Conservation (phyloP, 2,888 invertebrate genomes). For the Thereva nobilitata region DNA sequence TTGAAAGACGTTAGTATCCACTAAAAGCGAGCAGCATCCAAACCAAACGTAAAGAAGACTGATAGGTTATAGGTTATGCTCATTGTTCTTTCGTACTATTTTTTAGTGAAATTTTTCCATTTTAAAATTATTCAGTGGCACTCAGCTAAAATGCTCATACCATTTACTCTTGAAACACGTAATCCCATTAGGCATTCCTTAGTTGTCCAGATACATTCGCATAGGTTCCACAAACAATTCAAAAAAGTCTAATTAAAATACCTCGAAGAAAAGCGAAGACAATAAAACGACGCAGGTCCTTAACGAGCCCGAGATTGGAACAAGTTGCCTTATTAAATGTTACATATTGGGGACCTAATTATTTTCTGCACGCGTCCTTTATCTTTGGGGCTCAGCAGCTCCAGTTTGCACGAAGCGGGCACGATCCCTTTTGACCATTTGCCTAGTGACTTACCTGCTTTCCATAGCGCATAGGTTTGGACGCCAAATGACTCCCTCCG, state of each 20-base stretch:
- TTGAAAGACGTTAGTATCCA: too few species aligned
- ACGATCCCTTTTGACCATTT: conserved; percentile 23
- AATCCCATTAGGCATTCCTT: too few species aligned
- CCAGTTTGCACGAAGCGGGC: conserved; percentile 2
- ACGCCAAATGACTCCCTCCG: background rate
- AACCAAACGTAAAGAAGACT: too few species aligned
- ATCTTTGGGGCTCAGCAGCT: conserved; percentile 14
- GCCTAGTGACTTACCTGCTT: conserved; percentile 14
- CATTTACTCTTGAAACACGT: too few species aligned
- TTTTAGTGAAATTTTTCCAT: too few species aligned
- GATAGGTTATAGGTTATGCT: too few species aligned
- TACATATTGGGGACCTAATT: conserved; percentile 34
- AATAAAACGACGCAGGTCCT: conserved; percentile 16
- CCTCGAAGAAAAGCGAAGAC: conserved; percentile 13
- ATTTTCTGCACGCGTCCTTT: conserved; percentile 35
- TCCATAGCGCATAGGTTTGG: background rate
- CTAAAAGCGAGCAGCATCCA: too few species aligned
- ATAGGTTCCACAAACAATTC: conserved; percentile 5
- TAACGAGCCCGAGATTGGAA: conserved; percentile 27
- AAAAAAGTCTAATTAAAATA: conserved; percentile 32
- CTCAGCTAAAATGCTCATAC: too few species aligned
- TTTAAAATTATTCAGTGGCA: too few species aligned
- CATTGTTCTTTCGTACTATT: too few species aligned
- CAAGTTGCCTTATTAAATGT: conserved; percentile 34
- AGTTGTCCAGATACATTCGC: too few species aligned